phyloP scores from a whole-genome alignment of 2,797 vertebrate genomes.

The Apogon talboti region DNA sequence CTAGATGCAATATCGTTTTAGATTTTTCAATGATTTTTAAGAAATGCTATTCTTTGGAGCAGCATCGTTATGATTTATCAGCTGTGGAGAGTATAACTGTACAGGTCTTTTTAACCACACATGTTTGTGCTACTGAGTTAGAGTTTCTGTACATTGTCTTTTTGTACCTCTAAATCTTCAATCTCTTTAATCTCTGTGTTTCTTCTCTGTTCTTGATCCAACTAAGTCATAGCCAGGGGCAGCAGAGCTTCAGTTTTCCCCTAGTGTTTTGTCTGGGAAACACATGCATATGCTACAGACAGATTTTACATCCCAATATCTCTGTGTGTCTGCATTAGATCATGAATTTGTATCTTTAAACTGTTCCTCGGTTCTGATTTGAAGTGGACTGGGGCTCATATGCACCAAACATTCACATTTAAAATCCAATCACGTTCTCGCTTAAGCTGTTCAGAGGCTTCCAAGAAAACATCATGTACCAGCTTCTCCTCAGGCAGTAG shows the following conservation, averaged over 20 bases:
- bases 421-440: slow-evolving; percentile 38
- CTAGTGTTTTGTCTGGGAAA: slow-evolving; percentile 31
- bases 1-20: no score
- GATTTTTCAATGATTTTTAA: no score
- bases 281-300: slow-evolving; percentile 8
- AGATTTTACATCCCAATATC: slow-evolving; percentile 34
- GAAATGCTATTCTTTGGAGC: no score
- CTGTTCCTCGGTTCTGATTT: background rate
- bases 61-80: no score
- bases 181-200: slow-evolving; percentile 9
- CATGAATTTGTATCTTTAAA: background rate
- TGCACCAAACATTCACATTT: slow-evolving; percentile 18
- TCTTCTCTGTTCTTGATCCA: slow-evolving; percentile 38
- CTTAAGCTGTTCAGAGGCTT: slow-evolving; percentile 29
- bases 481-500: slow-evolving; percentile 18
- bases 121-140: background rate
- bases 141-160: background rate
- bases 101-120: no score
- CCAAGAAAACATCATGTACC: slow-evolving; percentile 28
- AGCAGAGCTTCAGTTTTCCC: slow-evolving; percentile 36
- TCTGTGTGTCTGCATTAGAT: background rate
- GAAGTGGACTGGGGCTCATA: background rate
- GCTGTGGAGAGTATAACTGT: no score
- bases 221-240: slow-evolving; percentile 39
- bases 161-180: background rate